Conservation (phyloP, 2,113 vertebrate genomes). For the Protobothrops mucrosquamatus region DNA sequence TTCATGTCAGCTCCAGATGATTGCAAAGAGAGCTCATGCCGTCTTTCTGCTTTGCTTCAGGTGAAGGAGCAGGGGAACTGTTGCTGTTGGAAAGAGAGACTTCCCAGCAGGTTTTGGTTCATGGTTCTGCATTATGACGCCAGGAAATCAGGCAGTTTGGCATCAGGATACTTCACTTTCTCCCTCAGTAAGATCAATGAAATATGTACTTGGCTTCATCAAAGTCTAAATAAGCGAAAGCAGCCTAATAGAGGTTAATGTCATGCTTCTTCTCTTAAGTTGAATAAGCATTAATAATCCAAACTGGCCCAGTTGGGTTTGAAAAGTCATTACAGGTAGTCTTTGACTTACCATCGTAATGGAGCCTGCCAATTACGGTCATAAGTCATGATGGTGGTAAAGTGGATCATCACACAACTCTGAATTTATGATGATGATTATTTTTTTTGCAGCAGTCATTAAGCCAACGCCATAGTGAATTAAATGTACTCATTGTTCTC, state of each 20-base stretch:
- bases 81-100: constrained; percentile 34
- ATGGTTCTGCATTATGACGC: not conserved
- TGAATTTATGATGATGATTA: not conserved
- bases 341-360: not conserved
- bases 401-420: not conserved
- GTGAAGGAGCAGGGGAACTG: constrained; percentile 14
- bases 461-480: not conserved
- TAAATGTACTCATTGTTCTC: not conserved
- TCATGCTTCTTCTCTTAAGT: not conserved
- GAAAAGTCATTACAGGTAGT: not conserved
- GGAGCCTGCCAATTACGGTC: not conserved
- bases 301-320: not conserved
- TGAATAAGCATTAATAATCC: not conserved
- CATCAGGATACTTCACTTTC: not conserved
- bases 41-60: constrained; percentile 47
- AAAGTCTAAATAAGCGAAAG: not conserved
- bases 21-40: constrained; percentile 12
- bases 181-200: not conserved
- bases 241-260: not conserved
- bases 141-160: constrained; percentile 11
- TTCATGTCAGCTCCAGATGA: constrained; percentile 52
- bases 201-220: not conserved
- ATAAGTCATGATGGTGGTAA: not conserved
- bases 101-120: constrained; percentile 14
- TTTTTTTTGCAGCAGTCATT: not conserved